A percentile compares a stretch with the other conserved stretches of the same genome.
phyloP scores from a whole-genome alignment of 2,113 vertebrate species.

The Neolamprologus toae region DNA sequence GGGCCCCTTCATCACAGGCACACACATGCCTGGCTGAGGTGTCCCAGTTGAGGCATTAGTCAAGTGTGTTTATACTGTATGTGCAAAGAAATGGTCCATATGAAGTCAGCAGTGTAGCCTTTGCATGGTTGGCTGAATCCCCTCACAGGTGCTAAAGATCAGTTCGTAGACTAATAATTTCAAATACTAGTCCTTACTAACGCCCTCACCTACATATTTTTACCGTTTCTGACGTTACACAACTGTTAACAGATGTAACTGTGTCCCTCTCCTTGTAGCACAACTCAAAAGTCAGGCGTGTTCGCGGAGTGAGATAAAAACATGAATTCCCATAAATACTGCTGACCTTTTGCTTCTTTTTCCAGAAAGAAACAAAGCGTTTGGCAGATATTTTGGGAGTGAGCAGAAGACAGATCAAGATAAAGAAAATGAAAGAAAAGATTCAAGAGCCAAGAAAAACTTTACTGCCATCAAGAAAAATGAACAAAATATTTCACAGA shows the following conservation, averaged over 20 bases:
- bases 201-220: constrained; percentile 10
- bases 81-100: constrained; percentile 1
- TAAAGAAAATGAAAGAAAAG: background rate
- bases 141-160: constrained; percentile 48
- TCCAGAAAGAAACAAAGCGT: background rate
- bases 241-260: constrained; percentile 6
- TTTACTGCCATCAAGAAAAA: background rate
- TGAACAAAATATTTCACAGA: constrained; percentile 2
- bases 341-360: constrained; percentile 43
- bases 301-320: constrained; percentile 3
- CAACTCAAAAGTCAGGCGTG: background rate
- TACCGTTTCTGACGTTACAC: background rate
- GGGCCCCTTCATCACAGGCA: constrained; percentile 61
- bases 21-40: constrained; percentile 48
- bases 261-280: background rate
- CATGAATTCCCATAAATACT: constrained; percentile 29
- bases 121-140: background rate
- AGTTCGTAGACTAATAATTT: constrained; percentile 57
- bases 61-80: background rate
- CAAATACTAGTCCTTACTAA: background rate
- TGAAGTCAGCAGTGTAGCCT: constrained; percentile 3
- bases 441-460: constrained; percentile 5
- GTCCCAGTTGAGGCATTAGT: constrained; percentile 49
- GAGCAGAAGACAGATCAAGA: constrained; percentile 13
- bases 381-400: background rate